Evolutionary conservation across 2,113 vertebrate genomes (phyloP), one percentile per base, ranked within the genome.

Genomic region (Stigmatopora nigra): DNA sequence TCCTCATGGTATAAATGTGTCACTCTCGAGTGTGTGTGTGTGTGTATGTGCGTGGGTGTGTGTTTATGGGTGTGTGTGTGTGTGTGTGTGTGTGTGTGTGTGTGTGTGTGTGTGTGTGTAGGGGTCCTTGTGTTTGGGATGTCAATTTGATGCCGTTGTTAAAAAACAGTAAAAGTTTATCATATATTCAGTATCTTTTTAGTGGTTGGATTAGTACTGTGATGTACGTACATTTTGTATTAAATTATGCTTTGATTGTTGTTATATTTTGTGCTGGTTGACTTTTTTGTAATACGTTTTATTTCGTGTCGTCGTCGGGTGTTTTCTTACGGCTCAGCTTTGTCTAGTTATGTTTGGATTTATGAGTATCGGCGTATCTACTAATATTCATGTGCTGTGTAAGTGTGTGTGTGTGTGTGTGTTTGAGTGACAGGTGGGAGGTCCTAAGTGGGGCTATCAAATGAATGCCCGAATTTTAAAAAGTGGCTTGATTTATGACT

Each of bases 11-110:
- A 15, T 61, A 45, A 15, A 22, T 9, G 19, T 45, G 59, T 45
- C 41, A 22, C n/a, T 61, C 19, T 45, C 19, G 10, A 61, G 11
- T 19, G 38, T 61, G 38, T 61, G 58, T 60, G 59, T 61, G 59
- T 14, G 59, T 11, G 36, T 5, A 17, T 2, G 35, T 17, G 56
- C 35, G 55, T 31, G 56, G 36, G 56, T 36, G 57, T 15, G 55
- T 59, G 3, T 9, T 19, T 9, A 35, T 9, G 57, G 17, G 31
- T 11, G 17, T 22, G 17, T 9, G 36, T 3, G 16, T 9, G n/a
- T 6, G 14, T 7, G 31, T 58, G 53, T 56, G 22, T 53, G 52
- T 22, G 6, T 11, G 15, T 6, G 52, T 12, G 10, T 5, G 13
- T 14, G 25, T 16, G 36, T 3, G 16, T 9, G n/a, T 6, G 14